Base-by-base conservation (phyloP, 2,888 invertebrate genomes). In the Folsomia candida region DNA sequence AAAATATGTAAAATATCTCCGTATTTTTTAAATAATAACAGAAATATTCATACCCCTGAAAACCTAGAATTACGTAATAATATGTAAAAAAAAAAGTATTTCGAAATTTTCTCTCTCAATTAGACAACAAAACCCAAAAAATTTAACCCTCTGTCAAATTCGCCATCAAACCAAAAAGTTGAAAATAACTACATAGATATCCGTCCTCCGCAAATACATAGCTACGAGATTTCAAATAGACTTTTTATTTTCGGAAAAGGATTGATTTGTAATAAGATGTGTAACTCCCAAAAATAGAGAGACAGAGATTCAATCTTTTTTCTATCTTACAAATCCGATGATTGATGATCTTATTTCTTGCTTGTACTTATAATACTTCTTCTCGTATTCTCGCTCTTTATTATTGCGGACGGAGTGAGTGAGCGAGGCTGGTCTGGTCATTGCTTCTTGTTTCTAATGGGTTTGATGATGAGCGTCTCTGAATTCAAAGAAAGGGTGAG, bases 321-420 rank as follows among this genome's bases (percentile, higher is more conserved):
- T 51, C 61, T 67, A 74, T 74, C 71, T 71, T 69, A 71, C 69
- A 71, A 73, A 74, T 74, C 74, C 68, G 71, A 74, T 74, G 74
- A 74, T 74, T 74, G 69, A 74, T 74, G 74, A 71, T 74, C 70
- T 37, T 59, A 67, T 65, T 57, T 64, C 70, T 57, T 68, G 67
- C 68, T 51, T 37, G 67, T 28, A 51, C 29, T 60, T 61, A 20
- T 54, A 54, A 11, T 47, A n/a, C n/a, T 47, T 47, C 9, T 47
- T 58, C 47, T 9, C n/a, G n/a, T 54, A n/a, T 54, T 6, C 54
- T 54, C n/a, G 54, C n/a, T 20, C 20, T 14, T 6, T 54, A 14
- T 22, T 54, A 37, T 37, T 4, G 6, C 14, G 4, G 37, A 37
- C 14, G 14, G 6, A 37, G 14, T 4, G 6, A 37, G 14, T 4